Evolutionary conservation across 2,113 vertebrate genomes (phyloP), one percentile per base, ranked within the genome.

Genomic region (Benitochromis conjunctus): DNA sequence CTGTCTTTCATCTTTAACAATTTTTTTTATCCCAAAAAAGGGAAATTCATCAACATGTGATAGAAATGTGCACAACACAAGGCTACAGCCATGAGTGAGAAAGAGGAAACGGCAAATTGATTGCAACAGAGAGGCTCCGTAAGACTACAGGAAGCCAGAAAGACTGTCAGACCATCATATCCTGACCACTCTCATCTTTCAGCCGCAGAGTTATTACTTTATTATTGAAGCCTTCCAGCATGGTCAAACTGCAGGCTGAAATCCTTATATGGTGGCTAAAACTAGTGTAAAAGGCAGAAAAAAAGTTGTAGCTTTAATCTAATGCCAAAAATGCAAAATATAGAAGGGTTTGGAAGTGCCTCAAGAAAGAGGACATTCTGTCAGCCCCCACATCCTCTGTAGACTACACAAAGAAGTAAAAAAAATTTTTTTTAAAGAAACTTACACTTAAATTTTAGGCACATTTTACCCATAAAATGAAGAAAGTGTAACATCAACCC

Each of bases 101-200:
- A 93, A 92, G 86, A 88, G 93, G 91, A 93, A 94, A 92, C 53
- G 3, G 51, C 66, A 79, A 82, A 80, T 34, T 4, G 36, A 88
- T 92, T 94, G 90, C 93, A 86, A 94, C 86, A 92, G 60, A 81
- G 55, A 53, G 16, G 71, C 29, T 84, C 62, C n/a, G 64, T 51
- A 55, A 84, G 46, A 38, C 34, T 16, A 34, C 79, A 90, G 92
- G 92, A 94, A 93, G 82, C 86, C 41, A 58, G 56, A 77, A 80
- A 74, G 43, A 55, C 48, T 55, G 58, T 69, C 81, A 58, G 21
- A 62, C 57, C 19, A 53, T 92, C 57, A 76, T 74, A 66, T 82
- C 58, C 62, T 69, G 57, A 66, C 16, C 82, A 38, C 8, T 54
- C 36, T 76, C 31, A 56, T 82, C 64, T 87, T 79, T 82, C 62